Percentiles rank a stretch among this genome's conserved stretches.
These are phyloP conservation scores for Leptinotarsa undecemlineata DNA, from an alignment of 1,140 invertebrate genomes.

Conservation along the genomic window DNA sequence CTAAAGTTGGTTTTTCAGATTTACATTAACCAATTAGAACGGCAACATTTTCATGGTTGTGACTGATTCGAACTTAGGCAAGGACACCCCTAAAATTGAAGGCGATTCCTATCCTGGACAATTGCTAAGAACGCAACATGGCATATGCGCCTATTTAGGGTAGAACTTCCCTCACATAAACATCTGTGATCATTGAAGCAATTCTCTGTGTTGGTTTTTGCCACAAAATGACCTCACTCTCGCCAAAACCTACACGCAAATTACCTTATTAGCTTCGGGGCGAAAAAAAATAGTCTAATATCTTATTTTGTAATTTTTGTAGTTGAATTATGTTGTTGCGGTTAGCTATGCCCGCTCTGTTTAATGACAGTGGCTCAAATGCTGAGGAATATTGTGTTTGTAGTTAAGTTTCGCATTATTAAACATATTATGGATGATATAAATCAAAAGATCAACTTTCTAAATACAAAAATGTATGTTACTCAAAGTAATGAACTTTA, in stretches of 20 bases:
- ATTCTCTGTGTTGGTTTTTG: slow-evolving; percentile 19
- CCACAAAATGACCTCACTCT: slow-evolving; percentile 20
- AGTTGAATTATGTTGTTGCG: neutral
- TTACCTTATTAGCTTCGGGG: slow-evolving; percentile 10
- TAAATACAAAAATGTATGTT: no score
- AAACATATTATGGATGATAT: no score
- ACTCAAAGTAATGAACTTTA: no score
- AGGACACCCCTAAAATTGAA: neutral
- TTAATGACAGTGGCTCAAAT: no score
- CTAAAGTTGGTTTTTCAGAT: no score
- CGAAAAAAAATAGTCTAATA: neutral
- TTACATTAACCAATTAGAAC: no score
- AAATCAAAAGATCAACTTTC: no score
- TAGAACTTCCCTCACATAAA: slow-evolving; percentile 11
- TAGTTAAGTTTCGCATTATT: no score
- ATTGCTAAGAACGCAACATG: neutral
- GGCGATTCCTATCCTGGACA: neutral
- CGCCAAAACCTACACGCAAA: slow-evolving; percentile 10
- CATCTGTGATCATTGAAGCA: slow-evolving; percentile 17
- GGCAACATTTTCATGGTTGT: no score
- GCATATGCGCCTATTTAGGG: slow-evolving; percentile 12
- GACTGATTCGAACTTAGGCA: no score
- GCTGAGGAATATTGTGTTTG: no score
- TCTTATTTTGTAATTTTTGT: neutral
- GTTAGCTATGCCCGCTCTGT: neutral